Base-by-base conservation (phyloP, 2,797 vertebrate genomes). In the Triplophysa yarkandensis region DNA sequence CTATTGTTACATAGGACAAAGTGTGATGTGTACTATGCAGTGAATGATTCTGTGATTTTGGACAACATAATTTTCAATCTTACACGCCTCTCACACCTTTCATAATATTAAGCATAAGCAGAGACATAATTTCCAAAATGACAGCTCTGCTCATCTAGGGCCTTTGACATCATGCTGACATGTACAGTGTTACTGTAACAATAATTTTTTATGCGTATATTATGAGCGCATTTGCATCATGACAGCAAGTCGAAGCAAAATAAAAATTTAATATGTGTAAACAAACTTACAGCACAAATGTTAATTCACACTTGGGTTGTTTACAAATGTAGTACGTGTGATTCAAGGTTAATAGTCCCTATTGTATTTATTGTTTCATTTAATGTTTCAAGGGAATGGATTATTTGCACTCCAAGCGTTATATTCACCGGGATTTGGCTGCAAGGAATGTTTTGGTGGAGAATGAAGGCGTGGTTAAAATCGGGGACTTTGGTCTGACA, bases 401-500 rank as follows among this genome's bases (percentile, higher is more conserved):
- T 6, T 98, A 98, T 80, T 90, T 98, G 64, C 95, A 97, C 36
- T 86, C 88, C 0, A 89, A 91, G 79, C 92, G 92, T 64, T 98
- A 96, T 39, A 88, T 98, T 70, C 97, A 98, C 79, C 85, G 96
- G 73, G 96, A 98, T 83, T 87, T 98, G 1, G 97, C 96, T 0
- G 95, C 95, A 1, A 89, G 96, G 5, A 98, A 98, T 0, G 94
- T 98, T 2, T 88, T 98, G 1, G 90, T 98, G 81, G 95, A 96
- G 85, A 95, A 93, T 17, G 91, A 95, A 57, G 87, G 79, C 1
- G 83, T 93, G 86, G 95, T 98, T 63, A 98, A 98, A 83, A 97
- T 98, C 0, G 96, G 95, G 0, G 96, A 98, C 79, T 98, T 98
- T 3, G 97, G 96, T 10, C 80, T 98, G 41, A 94, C 95, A 21